A percentile compares a stretch with the other conserved stretches of the same genome.
Conservation (phyloP, 2,113 vertebrate species). For the Salvator merianae region DNA sequence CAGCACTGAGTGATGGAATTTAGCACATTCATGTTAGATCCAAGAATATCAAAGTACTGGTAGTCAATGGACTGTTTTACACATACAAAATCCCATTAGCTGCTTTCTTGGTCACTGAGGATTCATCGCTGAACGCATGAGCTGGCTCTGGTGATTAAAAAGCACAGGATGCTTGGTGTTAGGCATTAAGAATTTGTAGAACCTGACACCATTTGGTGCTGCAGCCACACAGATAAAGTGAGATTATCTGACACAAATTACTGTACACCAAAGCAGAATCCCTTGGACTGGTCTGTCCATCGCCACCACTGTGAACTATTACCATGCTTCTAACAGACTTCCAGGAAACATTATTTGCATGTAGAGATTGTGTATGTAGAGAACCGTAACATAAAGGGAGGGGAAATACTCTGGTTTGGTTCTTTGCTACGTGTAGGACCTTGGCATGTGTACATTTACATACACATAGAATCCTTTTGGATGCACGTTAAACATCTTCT, state of each 20-base stretch:
- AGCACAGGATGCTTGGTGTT: neutral
- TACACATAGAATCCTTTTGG: neutral
- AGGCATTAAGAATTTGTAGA: neutral
- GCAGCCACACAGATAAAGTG: neutral
- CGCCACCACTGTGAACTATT: no score
- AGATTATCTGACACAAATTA: neutral
- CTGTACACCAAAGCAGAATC: neutral
- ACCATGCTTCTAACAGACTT: neutral
- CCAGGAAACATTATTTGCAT: neutral
- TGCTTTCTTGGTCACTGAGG: neutral
- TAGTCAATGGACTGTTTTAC: neutral
- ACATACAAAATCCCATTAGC: neutral
- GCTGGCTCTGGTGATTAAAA: neutral
- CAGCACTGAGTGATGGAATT: neutral
- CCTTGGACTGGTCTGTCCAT: neutral
- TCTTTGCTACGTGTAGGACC: neutral
- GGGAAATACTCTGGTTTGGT: neutral
- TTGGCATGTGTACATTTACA: neutral
- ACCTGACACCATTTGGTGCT: neutral
- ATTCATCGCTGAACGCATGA: neutral
- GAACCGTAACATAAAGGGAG: neutral
- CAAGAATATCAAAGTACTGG: neutral
- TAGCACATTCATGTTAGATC: neutral
- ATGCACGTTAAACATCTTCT: neutral
- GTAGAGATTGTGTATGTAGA: neutral